Conservation (phyloP, 2,113 vertebrate genomes). For the Athene cunicularia region DNA sequence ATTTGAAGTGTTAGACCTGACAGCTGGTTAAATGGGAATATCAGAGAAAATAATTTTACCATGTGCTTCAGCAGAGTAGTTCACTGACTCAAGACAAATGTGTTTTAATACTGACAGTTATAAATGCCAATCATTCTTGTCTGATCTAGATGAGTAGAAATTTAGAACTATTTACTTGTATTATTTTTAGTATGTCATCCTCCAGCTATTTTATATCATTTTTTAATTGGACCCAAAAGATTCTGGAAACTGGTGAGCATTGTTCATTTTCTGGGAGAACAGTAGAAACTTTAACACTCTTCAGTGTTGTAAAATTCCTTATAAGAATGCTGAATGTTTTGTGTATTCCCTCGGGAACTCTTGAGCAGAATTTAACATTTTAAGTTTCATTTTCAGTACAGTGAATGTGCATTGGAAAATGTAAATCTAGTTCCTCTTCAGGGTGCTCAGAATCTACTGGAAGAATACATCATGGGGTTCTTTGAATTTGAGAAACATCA, state of each 20-base stretch:
- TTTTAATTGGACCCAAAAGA: neutral
- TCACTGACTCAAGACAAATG: neutral
- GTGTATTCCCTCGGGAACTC: neutral
- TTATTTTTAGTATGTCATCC: neutral
- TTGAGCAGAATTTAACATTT: neutral
- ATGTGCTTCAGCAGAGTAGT: neutral
- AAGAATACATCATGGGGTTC: neutral
- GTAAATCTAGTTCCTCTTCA: neutral
- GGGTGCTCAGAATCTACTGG: neutral
- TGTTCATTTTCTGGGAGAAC: neutral
- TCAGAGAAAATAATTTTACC: neutral
- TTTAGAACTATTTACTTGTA: neutral
- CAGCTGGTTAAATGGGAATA: neutral
- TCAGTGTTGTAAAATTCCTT: neutral
- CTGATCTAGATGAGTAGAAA: neutral
- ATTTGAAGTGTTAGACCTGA: neutral
- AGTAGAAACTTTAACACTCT: neutral
- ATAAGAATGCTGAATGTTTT: neutral
- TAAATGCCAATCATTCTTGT: neutral
- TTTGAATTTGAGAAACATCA: neutral
- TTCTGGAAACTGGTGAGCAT: neutral
- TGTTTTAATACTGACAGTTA: neutral
- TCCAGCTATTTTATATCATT: neutral
- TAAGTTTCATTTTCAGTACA: neutral
- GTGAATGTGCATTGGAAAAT: neutral